Percentiles rank a stretch among this genome's conserved stretches.
Conservation (phyloP, 2,888 invertebrate species). For the Amblyteles armatorius region DNA sequence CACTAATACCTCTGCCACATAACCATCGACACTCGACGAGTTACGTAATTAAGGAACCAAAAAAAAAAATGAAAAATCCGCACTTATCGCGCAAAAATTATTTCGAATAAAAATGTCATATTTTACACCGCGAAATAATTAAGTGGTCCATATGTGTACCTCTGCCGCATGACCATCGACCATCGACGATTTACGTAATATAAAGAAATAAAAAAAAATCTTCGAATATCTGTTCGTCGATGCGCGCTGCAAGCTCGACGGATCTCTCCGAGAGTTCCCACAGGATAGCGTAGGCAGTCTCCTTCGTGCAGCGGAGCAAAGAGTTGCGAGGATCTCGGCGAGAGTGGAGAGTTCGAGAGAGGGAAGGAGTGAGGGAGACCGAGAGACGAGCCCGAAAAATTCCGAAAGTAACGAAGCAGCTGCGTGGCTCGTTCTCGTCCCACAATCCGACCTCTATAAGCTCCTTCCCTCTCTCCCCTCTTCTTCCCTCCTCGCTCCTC, state of each 20-base stretch:
- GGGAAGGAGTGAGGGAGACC: not conserved
- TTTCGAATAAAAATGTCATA: not conserved
- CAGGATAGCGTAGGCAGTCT: slow-evolving; percentile 15
- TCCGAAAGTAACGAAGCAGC: slow-evolving; percentile 81
- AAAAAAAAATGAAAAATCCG: not conserved
- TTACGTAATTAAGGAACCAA: not conserved
- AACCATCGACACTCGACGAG: not conserved
- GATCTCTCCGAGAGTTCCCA: slow-evolving; percentile 30
- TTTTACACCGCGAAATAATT: not conserved
- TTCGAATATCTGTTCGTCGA: slow-evolving; percentile 11
- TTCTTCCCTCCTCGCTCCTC: slow-evolving; percentile 56
- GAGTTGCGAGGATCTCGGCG: slow-evolving; percentile 37
- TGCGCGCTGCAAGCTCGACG: slow-evolving; percentile 26
- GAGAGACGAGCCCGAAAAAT: slow-evolving; percentile 73
- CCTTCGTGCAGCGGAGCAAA: slow-evolving; percentile 25
- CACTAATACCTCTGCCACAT: not conserved
- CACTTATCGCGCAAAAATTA: not conserved
- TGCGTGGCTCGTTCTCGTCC: slow-evolving; percentile 72
- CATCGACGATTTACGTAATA: not conserved
- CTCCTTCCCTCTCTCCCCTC: slow-evolving; percentile 49
- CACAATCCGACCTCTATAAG: slow-evolving; percentile 57
- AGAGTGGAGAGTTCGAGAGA: slow-evolving; percentile 3
- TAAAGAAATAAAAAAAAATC: slow-evolving; percentile 10
- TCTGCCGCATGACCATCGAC: not conserved
- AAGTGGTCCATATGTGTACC: not conserved